phyloP scores from a whole-genome alignment of 2,797 vertebrate genomes.

The Knipowitschia caucasica region DNA sequence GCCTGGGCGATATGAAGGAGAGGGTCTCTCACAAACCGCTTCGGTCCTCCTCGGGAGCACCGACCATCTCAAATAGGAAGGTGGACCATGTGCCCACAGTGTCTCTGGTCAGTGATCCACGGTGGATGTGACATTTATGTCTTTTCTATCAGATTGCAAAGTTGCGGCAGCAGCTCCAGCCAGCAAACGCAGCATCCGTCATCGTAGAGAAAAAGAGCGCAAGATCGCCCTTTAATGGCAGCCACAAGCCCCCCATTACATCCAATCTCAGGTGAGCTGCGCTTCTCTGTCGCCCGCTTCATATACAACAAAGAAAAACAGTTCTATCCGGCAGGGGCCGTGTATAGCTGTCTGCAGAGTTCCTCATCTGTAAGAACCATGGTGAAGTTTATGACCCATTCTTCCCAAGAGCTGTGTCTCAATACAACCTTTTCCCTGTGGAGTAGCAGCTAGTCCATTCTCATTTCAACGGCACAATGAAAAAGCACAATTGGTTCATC shows the following conservation, averaged over 20 bases:
- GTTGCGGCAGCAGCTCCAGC: conserved; percentile 94
- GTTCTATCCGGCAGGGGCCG: conserved; percentile 10
- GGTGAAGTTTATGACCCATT: conserved; percentile 16
- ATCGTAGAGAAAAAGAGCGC: conserved; percentile 94
- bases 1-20: conserved; percentile 98
- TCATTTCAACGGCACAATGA: conserved; percentile 18
- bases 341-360: conserved; percentile 47
- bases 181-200: conserved; percentile 97
- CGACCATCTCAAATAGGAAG: conserved; percentile 97
- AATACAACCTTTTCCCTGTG: conserved; percentile 24
- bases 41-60: conserved; percentile 97
- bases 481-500: not conserved
- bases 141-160: conserved; percentile 86
- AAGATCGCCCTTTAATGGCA: conserved; percentile 98
- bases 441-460: conserved; percentile 40
- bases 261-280: conserved; percentile 88
- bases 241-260: conserved; percentile 95
- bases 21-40: conserved; percentile 95
- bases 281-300: not conserved
- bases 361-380: conserved; percentile 22
- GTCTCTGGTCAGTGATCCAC: conserved; percentile 2
- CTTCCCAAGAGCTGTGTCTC: not conserved
- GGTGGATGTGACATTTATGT: not conserved
- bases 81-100: conserved; percentile 29
- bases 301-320: too few relatives aligned